These are phyloP conservation scores for Saccostrea glomerata DNA, from an alignment of 1,140 invertebrate genomes.

Conservation along the genomic window DNA sequence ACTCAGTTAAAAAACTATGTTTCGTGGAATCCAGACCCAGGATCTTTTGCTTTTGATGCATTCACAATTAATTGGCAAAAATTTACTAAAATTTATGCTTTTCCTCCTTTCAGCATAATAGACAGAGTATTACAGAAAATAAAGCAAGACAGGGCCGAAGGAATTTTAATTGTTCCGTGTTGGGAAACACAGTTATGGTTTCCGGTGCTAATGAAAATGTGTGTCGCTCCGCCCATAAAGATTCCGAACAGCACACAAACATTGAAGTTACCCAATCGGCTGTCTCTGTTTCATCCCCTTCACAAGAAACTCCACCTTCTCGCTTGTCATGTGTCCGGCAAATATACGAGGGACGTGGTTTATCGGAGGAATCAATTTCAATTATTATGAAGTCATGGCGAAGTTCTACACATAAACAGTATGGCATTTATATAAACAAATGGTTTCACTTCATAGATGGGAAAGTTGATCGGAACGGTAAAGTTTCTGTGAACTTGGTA, in stretches of 20 bases:
- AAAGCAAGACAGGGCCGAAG: conserved; percentile 32
- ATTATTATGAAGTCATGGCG: conserved; percentile 28
- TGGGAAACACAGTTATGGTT: conserved; percentile 58
- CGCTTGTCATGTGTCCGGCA: conserved; percentile 27
- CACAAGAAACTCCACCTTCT: conserved; percentile 7
- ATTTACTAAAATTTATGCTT: conserved; percentile 18
- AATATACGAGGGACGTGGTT: background rate
- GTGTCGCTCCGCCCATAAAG: conserved; percentile 48
- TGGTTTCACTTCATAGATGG: conserved; percentile 41
- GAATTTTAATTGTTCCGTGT: conserved; percentile 50
- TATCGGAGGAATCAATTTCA: conserved; percentile 27
- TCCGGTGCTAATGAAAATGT: conserved; percentile 41
- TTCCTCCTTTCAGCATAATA: conserved; percentile 57
- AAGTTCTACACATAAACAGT: conserved; percentile 22
- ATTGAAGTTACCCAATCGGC: conserved; percentile 19
- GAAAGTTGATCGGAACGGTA: conserved; percentile 35
- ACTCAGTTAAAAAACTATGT: conserved; percentile 43
- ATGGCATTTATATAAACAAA: conserved; percentile 46
- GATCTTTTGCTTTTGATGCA: conserved; percentile 51
- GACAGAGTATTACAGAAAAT: conserved; percentile 47
- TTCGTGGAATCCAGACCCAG: conserved; percentile 48
- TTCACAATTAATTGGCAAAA: conserved; percentile 48
- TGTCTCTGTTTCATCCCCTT: background rate
- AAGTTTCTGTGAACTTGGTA: conserved; percentile 31
- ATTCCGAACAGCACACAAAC: conserved; percentile 18